Evolutionary conservation across 1,140 invertebrate species (phyloP).

Genomic region (Pachyrhynchus sulphureomaculatus): DNA sequence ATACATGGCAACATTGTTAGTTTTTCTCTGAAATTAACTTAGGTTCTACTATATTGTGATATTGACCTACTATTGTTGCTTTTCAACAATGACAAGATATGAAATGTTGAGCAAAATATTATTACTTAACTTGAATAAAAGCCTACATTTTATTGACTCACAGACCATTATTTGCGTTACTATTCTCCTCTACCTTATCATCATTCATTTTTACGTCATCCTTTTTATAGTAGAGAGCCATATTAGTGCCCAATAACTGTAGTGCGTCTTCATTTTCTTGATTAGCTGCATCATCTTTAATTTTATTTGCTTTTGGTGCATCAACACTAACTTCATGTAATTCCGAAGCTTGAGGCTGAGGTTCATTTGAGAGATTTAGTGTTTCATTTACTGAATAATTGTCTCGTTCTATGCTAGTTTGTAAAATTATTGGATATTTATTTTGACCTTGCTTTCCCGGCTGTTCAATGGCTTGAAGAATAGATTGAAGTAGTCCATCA

Average conservation of each 20-base stretch:
- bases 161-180: constrained; percentile 10
- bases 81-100: background rate
- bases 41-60: background rate
- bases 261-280: constrained; percentile 28
- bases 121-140: background rate
- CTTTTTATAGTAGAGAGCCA: constrained; percentile 57
- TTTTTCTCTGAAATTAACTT: background rate
- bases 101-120: background rate
- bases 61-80: background rate
- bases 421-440: constrained; percentile 30
- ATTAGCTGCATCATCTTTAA: constrained; percentile 9
- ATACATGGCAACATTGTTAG: too few relatives aligned
- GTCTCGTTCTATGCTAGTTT: constrained; percentile 35
- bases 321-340: constrained; percentile 32
- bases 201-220: constrained; percentile 27
- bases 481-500: constrained; percentile 74
- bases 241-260: constrained; percentile 55
- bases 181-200: constrained; percentile 8
- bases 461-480: constrained; percentile 71
- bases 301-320: constrained; percentile 23
- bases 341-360: constrained; percentile 25
- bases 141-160: background rate
- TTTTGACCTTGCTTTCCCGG: constrained; percentile 45
- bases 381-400: constrained; percentile 38
- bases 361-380: constrained; percentile 13